Conservation (phyloP, 2,797 vertebrate species). For the Propithecus perrieri region DNA sequence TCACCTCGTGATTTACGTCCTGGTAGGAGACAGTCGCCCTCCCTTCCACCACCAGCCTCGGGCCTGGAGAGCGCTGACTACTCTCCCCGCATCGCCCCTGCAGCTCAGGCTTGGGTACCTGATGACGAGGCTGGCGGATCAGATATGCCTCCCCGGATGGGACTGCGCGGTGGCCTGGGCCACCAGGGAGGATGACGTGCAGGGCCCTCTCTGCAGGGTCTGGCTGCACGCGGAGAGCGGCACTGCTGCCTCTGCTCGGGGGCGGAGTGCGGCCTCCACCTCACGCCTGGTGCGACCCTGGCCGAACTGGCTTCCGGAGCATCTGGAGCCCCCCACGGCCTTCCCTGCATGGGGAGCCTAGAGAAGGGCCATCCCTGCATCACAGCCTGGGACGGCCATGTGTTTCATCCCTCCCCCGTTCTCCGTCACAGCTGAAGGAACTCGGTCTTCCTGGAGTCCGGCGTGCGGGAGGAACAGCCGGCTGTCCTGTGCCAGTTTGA, state of each 20-base stretch:
- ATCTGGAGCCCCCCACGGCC: not conserved
- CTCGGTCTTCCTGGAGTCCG: not conserved
- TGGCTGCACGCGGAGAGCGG: fast-evolving
- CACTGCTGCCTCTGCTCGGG: fast-evolving
- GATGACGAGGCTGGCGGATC: fast-evolving
- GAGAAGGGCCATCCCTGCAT: not conserved
- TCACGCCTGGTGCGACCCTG: no score
- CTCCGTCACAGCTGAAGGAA: not conserved
- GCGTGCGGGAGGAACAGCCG: not conserved
- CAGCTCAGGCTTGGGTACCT: not conserved
- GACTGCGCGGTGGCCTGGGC: not conserved
- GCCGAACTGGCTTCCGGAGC: not conserved
- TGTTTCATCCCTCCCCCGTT: not conserved
- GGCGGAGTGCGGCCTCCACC: not conserved
- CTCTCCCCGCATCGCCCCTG: not conserved
- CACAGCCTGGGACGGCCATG: no score
- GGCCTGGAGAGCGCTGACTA: fast-evolving
- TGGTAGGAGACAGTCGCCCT: no score
- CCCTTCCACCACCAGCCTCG: not conserved
- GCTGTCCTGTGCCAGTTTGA: fast-evolving
- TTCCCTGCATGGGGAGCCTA: no score
- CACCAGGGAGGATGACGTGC: not conserved
- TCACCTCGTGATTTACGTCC: not conserved
- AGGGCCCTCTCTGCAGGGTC: not conserved
- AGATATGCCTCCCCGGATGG: not conserved